phyloP scores from a whole-genome alignment of 2,888 invertebrate genomes.

The Dorcus parallelipipedus region DNA sequence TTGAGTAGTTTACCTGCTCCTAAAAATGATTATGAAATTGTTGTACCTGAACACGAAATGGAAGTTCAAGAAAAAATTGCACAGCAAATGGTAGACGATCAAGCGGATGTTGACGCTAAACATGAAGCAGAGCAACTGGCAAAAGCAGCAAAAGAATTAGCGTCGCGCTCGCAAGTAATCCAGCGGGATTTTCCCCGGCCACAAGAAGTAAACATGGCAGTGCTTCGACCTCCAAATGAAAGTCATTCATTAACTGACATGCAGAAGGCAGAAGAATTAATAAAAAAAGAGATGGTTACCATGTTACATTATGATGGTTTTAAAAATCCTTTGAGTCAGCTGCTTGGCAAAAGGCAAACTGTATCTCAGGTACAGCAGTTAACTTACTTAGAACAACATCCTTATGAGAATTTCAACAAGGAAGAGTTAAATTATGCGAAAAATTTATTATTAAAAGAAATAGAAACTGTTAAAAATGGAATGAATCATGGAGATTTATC shows the following conservation, averaged over 20 bases:
- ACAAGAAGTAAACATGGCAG: conserved; percentile 77
- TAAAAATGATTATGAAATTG: conserved; percentile 97
- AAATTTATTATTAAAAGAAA: conserved; percentile 70
- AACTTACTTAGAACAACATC: conserved; percentile 81
- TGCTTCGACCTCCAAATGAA: conserved; percentile 72
- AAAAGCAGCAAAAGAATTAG: conserved; percentile 66
- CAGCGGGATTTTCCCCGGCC: conserved; percentile 84
- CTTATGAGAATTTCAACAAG: conserved; percentile 70
- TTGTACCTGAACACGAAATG: conserved; percentile 82
- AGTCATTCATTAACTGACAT: conserved; percentile 79
- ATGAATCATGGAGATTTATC: conserved; percentile 96
- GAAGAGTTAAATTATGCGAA: conserved; percentile 68
- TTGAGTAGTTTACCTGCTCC: conserved; percentile 83
- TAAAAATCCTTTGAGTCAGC: conserved; percentile 62
- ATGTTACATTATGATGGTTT: conserved; percentile 91
- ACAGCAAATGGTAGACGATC: conserved; percentile 65
- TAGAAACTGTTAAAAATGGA: conserved; percentile 84
- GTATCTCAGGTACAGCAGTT: conserved; percentile 67
- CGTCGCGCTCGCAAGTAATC: conserved; percentile 79
- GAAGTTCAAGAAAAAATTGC: conserved; percentile 46
- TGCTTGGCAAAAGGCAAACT: conserved; percentile 53
- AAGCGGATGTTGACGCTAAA: conserved; percentile 78
- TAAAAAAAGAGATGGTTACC: conserved; percentile 93
- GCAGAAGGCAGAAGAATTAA: conserved; percentile 93
- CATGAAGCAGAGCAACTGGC: conserved; percentile 66